Conservation (phyloP, 2,113 vertebrate species). For the Podilymbus podiceps region DNA sequence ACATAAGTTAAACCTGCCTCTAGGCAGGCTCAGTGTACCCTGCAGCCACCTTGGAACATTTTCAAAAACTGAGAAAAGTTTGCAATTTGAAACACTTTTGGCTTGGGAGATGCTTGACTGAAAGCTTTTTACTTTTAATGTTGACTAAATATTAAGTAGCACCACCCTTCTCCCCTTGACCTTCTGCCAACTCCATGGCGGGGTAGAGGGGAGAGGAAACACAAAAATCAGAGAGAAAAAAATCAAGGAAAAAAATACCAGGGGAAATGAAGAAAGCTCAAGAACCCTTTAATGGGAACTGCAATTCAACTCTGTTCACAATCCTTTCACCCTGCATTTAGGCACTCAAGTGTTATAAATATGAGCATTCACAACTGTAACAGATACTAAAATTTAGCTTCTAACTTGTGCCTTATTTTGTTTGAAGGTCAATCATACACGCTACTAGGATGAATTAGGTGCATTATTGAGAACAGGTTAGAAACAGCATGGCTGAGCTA, state of each 20-base stretch:
- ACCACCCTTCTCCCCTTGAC: background rate
- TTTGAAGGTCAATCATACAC: background rate
- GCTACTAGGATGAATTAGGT: background rate
- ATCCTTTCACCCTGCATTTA: background rate
- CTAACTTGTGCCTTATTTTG: background rate
- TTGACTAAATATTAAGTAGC: background rate
- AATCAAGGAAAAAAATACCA: background rate
- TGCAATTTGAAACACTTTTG: background rate
- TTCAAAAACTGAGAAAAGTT: background rate
- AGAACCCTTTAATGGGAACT: background rate
- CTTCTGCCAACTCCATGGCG: background rate
- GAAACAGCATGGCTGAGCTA: background rate
- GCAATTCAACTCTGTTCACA: background rate
- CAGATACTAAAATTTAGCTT: background rate
- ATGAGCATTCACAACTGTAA: background rate
- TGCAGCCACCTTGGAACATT: background rate
- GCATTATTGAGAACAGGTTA: background rate
- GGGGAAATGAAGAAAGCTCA: background rate
- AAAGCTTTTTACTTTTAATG: background rate
- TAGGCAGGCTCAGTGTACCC: background rate
- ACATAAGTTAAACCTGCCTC: background rate
- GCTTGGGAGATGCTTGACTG: background rate
- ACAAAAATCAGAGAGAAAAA: background rate
- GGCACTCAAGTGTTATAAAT: background rate
- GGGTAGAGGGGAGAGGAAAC: background rate